Evolutionary conservation across 2,888 invertebrate species (phyloP).

Genomic region (Crocallis elinguaria): DNA sequence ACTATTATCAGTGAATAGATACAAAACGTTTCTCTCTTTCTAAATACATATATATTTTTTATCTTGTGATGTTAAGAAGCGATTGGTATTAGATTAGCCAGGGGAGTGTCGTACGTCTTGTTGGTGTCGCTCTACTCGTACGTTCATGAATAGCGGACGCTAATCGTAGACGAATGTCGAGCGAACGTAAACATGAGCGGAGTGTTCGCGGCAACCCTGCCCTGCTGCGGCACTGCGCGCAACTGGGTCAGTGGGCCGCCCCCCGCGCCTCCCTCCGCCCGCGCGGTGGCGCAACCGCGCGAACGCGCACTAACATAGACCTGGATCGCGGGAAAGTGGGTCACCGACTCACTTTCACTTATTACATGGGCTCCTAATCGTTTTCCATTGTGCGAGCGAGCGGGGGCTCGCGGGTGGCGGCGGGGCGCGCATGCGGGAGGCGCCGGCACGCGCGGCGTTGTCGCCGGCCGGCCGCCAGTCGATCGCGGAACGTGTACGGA

Average conservation of each 20-base stretch:
- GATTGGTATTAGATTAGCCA: not conserved
- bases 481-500: conserved; percentile 75
- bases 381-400: conserved; percentile 88
- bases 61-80: not conserved
- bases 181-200: conserved; percentile 78
- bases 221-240: conserved; percentile 87
- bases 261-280: conserved; percentile 81
- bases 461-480: conserved; percentile 82
- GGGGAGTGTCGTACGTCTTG: conserved; percentile 12
- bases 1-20: no score
- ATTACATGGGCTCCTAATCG: conserved; percentile 92
- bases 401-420: conserved; percentile 78
- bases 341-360: conserved; percentile 95
- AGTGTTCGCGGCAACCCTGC: conserved; percentile 82
- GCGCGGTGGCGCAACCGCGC: conserved; percentile 82
- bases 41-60: not conserved
- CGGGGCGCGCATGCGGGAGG: conserved; percentile 83
- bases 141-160: conserved; percentile 43
- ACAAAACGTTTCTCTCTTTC: not conserved
- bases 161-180: conserved; percentile 61
- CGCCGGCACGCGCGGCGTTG: conserved; percentile 81
- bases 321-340: conserved; percentile 96
- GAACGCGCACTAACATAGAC: conserved; percentile 92
- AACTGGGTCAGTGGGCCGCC: conserved; percentile 95
- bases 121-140: conserved; percentile 35